These are phyloP conservation scores for Peromyscus aztecus DNA, from an alignment of 2,797 vertebrate species.

Conservation along the genomic window DNA sequence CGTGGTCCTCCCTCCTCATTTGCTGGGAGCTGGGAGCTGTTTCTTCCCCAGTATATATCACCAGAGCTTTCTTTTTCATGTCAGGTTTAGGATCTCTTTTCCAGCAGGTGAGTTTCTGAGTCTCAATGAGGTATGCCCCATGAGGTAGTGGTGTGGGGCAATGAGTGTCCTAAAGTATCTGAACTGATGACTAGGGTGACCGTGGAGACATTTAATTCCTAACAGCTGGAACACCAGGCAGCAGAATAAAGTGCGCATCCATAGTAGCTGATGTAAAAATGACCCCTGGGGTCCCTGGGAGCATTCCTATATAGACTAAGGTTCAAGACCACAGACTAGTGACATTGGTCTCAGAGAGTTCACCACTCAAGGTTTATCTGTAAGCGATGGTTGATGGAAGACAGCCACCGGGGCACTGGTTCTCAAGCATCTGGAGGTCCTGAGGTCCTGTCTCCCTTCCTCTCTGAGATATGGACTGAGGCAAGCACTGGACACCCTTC, in stretches of 20 bases:
- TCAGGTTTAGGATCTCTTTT: background rate
- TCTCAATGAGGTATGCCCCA: too few species aligned
- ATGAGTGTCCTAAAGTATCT: accelerated
- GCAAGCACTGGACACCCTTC: accelerated
- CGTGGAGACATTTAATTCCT: accelerated
- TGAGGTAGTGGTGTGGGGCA: too few species aligned
- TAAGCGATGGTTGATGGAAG: accelerated
- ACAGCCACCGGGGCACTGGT: accelerated
- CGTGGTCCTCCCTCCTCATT: background rate
- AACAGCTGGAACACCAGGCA: too few species aligned
- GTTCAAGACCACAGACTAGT: background rate
- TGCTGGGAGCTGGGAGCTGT: background rate
- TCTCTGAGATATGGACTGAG: accelerated
- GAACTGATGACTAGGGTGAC: background rate
- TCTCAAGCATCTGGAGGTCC: accelerated
- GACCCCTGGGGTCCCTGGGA: background rate
- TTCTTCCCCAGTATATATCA: background rate
- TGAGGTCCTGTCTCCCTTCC: accelerated
- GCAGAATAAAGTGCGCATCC: too few species aligned
- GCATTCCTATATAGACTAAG: too few species aligned
- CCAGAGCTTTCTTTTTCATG: background rate
- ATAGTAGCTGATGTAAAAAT: background rate
- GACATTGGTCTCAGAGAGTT: background rate
- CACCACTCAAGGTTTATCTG: accelerated
- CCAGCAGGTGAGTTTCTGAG: background rate